Evolutionary conservation across 2,888 invertebrate species (phyloP).

Genomic region (Odontomyia ornata): DNA sequence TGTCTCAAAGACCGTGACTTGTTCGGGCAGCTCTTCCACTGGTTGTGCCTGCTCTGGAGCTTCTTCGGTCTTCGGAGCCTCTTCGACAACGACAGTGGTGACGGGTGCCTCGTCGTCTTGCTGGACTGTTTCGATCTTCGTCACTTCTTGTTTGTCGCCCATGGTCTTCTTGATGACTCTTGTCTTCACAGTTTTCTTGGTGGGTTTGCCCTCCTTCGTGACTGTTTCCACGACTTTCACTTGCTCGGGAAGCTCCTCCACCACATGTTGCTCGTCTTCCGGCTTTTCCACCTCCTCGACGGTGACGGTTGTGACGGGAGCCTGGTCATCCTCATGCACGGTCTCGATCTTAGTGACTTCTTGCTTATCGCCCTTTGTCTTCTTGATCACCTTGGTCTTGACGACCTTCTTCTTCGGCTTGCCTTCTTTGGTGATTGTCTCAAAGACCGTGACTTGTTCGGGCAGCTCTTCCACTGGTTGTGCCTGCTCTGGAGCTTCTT

Average conservation of each 20-base stretch:
- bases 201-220: slow-evolving; percentile 53
- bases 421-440: slow-evolving; percentile 56
- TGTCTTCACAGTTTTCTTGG: slow-evolving; percentile 56
- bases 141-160: slow-evolving; percentile 55
- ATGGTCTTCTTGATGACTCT: slow-evolving; percentile 54
- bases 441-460: slow-evolving; percentile 58
- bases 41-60: slow-evolving; percentile 54
- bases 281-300: slow-evolving; percentile 52
- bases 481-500: slow-evolving; percentile 54
- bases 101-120: slow-evolving; percentile 58
- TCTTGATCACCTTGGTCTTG: slow-evolving; percentile 60
- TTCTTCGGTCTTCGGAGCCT: slow-evolving; percentile 55
- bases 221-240: slow-evolving; percentile 48
- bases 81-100: slow-evolving; percentile 55
- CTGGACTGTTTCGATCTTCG: slow-evolving; percentile 56
- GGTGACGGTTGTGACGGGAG: slow-evolving; percentile 54
- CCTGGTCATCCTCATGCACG: slow-evolving; percentile 56
- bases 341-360: slow-evolving; percentile 58
- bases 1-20: slow-evolving; percentile 63
- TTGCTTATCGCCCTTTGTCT: slow-evolving; percentile 58
- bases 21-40: slow-evolving; percentile 57
- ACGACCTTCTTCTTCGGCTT: slow-evolving; percentile 53
- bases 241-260: slow-evolving; percentile 59
- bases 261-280: slow-evolving; percentile 49
- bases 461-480: slow-evolving; percentile 50